Conservation (phyloP, 2,797 vertebrate species). For the Molossus molossus region DNA sequence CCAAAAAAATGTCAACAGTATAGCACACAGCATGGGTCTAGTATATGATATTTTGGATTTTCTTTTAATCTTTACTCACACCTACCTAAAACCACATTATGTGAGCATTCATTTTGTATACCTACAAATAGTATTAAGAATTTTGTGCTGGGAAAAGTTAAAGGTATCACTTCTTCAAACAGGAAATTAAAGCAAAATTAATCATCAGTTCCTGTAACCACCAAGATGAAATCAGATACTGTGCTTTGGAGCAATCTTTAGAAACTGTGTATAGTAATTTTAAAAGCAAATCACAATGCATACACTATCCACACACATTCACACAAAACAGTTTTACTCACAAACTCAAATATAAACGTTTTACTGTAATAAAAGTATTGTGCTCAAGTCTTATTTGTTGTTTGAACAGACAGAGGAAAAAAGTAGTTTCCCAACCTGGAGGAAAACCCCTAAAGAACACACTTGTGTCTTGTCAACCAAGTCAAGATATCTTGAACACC, state of each 20-base stretch:
- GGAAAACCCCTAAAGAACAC: slow-evolving; percentile 79
- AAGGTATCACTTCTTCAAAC: slow-evolving; percentile 75
- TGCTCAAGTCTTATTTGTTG: slow-evolving; percentile 67
- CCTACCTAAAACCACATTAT: slow-evolving; percentile 55
- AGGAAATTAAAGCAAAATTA: slow-evolving; percentile 81
- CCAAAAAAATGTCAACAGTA: not conserved
- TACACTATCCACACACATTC: not conserved
- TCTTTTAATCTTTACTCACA: slow-evolving; percentile 51
- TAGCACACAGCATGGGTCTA: not conserved
- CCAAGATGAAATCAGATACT: slow-evolving; percentile 69
- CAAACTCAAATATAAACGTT: slow-evolving; percentile 56
- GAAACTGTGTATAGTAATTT: slow-evolving; percentile 65
- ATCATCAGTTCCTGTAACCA: slow-evolving; percentile 78
- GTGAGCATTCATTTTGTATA: slow-evolving; percentile 7
- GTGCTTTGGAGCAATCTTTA: slow-evolving; percentile 68
- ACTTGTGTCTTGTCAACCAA: slow-evolving; percentile 68
- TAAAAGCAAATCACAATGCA: slow-evolving; percentile 76
- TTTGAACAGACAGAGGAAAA: slow-evolving; percentile 27
- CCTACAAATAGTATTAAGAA: slow-evolving; percentile 62
- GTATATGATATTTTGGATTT: not conserved
- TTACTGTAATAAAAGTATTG: slow-evolving; percentile 62
- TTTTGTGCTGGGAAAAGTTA: slow-evolving; percentile 71
- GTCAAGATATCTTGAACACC: slow-evolving; percentile 60
- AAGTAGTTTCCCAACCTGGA: slow-evolving; percentile 56
- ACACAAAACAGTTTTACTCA: slow-evolving; percentile 64